Evolutionary conservation across 2,888 invertebrate genomes (phyloP).

Genomic region (Malachius bipustulatus): DNA sequence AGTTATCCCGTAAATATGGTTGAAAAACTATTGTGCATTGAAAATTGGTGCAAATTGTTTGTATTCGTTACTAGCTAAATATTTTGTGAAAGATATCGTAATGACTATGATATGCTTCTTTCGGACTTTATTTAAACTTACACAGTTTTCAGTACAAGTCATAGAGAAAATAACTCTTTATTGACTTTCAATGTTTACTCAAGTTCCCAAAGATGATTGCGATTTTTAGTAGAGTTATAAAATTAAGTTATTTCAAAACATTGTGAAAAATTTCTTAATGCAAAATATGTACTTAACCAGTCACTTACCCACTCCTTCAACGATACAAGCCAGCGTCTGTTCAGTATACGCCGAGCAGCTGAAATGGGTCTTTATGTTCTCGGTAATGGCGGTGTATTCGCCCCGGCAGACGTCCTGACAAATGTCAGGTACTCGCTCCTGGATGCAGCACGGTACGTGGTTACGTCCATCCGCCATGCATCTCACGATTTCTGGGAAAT

Average conservation of each 20-base stretch:
- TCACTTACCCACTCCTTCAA: slow-evolving; percentile 64
- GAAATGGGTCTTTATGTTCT: slow-evolving; percentile 72
- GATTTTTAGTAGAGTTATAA: slow-evolving; percentile 2
- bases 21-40: too few relatives aligned
- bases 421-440: slow-evolving; percentile 69
- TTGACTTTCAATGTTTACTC: too few relatives aligned
- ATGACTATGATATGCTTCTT: too few relatives aligned
- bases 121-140: too few relatives aligned
- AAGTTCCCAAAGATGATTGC: too few relatives aligned
- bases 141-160: too few relatives aligned
- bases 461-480: slow-evolving; percentile 74
- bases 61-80: too few relatives aligned
- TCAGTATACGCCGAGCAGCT: slow-evolving; percentile 75
- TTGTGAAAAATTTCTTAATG: slow-evolving; percentile 4
- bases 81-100: too few relatives aligned
- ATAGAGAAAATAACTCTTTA: too few relatives aligned
- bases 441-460: slow-evolving; percentile 75
- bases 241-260: neutral
- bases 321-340: slow-evolving; percentile 70
- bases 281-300: too few relatives aligned
- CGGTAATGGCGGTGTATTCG: slow-evolving; percentile 73
- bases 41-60: too few relatives aligned
- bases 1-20: too few relatives aligned
- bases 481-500: slow-evolving; percentile 67
- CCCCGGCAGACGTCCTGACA: slow-evolving; percentile 79